Evolutionary conservation across 2,888 invertebrate genomes (phyloP).

Genomic region (Scaptomyza reducta): DNA sequence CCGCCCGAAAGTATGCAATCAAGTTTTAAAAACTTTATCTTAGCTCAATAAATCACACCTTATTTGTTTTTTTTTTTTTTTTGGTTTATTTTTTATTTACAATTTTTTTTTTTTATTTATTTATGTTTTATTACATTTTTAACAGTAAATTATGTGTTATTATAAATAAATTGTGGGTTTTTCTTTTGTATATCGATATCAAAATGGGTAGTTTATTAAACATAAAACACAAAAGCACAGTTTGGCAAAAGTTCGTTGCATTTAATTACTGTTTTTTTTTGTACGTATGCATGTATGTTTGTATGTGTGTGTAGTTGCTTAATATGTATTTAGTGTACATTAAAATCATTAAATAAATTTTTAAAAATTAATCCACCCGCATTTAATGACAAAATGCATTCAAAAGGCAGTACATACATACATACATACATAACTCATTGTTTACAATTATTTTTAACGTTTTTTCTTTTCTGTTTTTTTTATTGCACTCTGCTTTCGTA

Average conservation of each 20-base stretch:
- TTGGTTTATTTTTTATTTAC: constrained; percentile 46
- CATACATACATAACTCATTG: constrained; percentile 2
- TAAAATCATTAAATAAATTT: constrained; percentile 46
- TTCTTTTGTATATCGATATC: constrained; percentile 28
- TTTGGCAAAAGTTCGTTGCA: constrained; percentile 60
- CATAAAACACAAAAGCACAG: constrained; percentile 50
- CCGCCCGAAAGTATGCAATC: constrained; percentile 68
- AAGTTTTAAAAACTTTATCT: neutral
- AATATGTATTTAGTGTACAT: constrained; percentile 34
- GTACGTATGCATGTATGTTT: constrained; percentile 31
- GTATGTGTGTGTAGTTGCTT: constrained; percentile 17
- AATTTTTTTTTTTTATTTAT: constrained; percentile 32
- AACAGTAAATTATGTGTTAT: constrained; percentile 71
- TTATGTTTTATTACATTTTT: constrained; percentile 39
- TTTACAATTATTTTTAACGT: constrained; percentile 9
- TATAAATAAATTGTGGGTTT: constrained; percentile 63
- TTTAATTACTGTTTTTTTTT: constrained; percentile 30
- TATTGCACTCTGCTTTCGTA: constrained; percentile 46
- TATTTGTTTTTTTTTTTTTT: constrained; percentile 16
- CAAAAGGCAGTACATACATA: constrained; percentile 18
- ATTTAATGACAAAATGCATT: constrained; percentile 42
- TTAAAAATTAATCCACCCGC: constrained; percentile 24
- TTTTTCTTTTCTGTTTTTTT: constrained; percentile 6
- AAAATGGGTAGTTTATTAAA: constrained; percentile 16
- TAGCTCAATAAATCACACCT: constrained; percentile 4